Evolutionary conservation across 2,113 vertebrate species (phyloP).

Genomic region (Toxotes chatareus): DNA sequence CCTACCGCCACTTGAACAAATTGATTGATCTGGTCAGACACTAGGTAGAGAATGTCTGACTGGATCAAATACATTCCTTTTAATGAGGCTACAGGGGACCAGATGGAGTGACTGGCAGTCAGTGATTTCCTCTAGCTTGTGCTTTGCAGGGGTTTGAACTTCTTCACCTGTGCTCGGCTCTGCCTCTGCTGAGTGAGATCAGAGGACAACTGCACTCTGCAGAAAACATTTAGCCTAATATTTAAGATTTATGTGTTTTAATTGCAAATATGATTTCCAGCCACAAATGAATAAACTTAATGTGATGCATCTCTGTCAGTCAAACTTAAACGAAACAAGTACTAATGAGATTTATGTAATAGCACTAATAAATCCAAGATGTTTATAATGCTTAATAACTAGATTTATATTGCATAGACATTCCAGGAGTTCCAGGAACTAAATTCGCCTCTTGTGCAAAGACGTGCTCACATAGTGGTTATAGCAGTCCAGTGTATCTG

Average conservation of each 20-base stretch:
- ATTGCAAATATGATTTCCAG: too few relatives aligned
- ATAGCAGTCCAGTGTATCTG: not conserved
- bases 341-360: too few relatives aligned
- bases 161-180: not conserved
- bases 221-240: too few relatives aligned
- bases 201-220: too few relatives aligned
- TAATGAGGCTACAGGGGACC: constrained; percentile 69
- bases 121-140: not conserved
- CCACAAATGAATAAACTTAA: too few relatives aligned
- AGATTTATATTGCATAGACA: too few relatives aligned
- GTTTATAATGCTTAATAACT: too few relatives aligned
- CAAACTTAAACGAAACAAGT: too few relatives aligned
- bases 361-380: too few relatives aligned
- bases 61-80: constrained; percentile 60
- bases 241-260: too few relatives aligned
- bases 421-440: not conserved
- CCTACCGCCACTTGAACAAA: constrained; percentile 37
- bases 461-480: not conserved
- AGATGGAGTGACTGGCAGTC: constrained; percentile 25
- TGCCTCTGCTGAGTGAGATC: constrained; percentile 4
- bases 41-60: constrained; percentile 34
- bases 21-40: constrained; percentile 54
- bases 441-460: not conserved
- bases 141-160: constrained; percentile 1
- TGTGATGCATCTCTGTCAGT: too few relatives aligned